Evolutionary conservation across 2,797 vertebrate species (phyloP).

Genomic region (Caiman crocodilus): DNA sequence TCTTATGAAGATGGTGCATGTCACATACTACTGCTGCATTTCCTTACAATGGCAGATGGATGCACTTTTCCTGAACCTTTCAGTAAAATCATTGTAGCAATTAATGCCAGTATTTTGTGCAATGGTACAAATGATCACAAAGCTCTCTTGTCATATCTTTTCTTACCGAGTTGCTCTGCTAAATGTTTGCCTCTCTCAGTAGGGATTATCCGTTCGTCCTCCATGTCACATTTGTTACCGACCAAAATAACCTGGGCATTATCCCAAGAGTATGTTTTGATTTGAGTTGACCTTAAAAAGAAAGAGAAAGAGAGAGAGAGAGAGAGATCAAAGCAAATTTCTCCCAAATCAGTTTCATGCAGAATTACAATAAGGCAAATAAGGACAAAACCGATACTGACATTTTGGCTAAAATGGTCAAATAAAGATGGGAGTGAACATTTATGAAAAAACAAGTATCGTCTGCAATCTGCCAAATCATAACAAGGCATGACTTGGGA

Average conservation of each 20-base stretch:
- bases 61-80: background rate
- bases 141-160: background rate
- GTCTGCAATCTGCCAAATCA: background rate
- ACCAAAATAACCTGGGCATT: constrained; percentile 97
- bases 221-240: constrained; percentile 98
- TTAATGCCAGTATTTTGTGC: background rate
- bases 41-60: background rate
- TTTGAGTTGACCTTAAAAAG: constrained; percentile 94
- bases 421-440: constrained; percentile 22
- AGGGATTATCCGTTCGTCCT: constrained; percentile 94
- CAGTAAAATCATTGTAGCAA: background rate
- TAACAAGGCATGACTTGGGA: background rate
- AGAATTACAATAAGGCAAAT: background rate
- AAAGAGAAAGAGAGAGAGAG: background rate
- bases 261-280: constrained; percentile 99
- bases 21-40: background rate
- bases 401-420: constrained; percentile 29
- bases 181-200: constrained; percentile 92
- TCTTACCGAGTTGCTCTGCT: constrained; percentile 96
- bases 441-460: background rate
- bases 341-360: background rate
- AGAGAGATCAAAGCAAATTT: constrained; percentile 38
- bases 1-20: too few relatives aligned
- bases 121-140: background rate
- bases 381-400: constrained; percentile 23